These are phyloP conservation scores for Selene dorsalis DNA, from an alignment of 2,797 vertebrate species.

Conservation along the genomic window DNA sequence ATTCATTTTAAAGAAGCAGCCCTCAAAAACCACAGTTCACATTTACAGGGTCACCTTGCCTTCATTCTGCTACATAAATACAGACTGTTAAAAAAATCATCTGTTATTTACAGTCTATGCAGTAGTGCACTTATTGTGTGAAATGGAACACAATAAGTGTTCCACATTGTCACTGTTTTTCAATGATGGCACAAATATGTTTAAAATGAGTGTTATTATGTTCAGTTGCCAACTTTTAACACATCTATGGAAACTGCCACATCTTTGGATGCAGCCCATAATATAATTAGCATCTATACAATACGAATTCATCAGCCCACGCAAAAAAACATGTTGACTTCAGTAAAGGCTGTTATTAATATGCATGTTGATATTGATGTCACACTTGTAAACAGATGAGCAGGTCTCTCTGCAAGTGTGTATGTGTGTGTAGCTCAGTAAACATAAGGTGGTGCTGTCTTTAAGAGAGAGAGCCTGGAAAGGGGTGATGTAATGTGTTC, in stretches of 20 bases:
- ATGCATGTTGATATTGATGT: conserved; percentile 58
- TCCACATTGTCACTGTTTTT: background rate
- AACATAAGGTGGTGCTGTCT: conserved; percentile 83
- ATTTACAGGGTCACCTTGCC: background rate
- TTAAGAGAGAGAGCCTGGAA: conserved; percentile 80
- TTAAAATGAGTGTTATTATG: conserved; percentile 9
- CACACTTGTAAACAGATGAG: conserved; percentile 73
- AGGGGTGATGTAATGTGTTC: conserved; percentile 87
- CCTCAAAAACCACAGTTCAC: background rate
- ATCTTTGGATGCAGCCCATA: conserved; percentile 5
- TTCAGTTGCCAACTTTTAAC: conserved; percentile 19
- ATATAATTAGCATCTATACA: conserved; percentile 24
- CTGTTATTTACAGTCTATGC: conserved; percentile 1
- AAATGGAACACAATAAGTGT: background rate
- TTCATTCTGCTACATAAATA: background rate
- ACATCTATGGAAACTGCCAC: background rate
- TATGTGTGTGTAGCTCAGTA: conserved; percentile 66
- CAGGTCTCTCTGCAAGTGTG: conserved; percentile 26
- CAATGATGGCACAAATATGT: conserved; percentile 1
- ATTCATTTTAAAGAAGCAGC: background rate
- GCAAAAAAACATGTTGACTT: conserved; percentile 7
- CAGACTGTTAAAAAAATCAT: background rate
- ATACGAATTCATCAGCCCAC: conserved; percentile 14
- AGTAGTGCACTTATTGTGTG: background rate
- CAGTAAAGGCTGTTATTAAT: conserved; percentile 47